Conservation (phyloP, 2,888 invertebrate genomes). For the Apodemia hepburni region DNA sequence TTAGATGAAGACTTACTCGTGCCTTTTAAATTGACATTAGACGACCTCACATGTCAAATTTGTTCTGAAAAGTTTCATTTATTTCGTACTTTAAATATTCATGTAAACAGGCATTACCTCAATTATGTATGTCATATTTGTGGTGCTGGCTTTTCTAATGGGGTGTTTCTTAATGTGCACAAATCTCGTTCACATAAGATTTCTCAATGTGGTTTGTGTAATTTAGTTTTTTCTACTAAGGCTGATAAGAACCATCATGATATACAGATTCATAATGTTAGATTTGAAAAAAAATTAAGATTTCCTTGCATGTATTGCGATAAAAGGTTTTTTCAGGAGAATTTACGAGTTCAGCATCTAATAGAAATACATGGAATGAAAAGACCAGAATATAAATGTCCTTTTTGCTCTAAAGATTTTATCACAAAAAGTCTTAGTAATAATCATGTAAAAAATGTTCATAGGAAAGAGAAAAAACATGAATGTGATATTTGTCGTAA, state of each 20-base stretch:
- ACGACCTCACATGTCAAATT: slow-evolving; percentile 50
- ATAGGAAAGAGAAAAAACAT: slow-evolving; percentile 58
- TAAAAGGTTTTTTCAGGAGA: slow-evolving; percentile 55
- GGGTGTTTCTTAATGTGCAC: slow-evolving; percentile 59
- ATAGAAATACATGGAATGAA: slow-evolving; percentile 50
- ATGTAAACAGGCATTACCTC: slow-evolving; percentile 63
- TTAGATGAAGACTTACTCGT: slow-evolving; percentile 50
- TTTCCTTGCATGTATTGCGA: slow-evolving; percentile 55
- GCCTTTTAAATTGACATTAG: slow-evolving; percentile 53
- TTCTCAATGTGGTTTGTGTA: slow-evolving; percentile 46
- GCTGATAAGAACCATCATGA: slow-evolving; percentile 44
- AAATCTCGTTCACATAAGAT: slow-evolving; percentile 49
- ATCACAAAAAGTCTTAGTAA: slow-evolving; percentile 58
- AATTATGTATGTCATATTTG: slow-evolving; percentile 65
- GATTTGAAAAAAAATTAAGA: slow-evolving; percentile 43
- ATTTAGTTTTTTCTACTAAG: slow-evolving; percentile 40
- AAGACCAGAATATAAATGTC: slow-evolving; percentile 53
- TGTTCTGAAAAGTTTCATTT: slow-evolving; percentile 48
- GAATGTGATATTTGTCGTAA: slow-evolving; percentile 59
- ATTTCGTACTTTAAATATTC: slow-evolving; percentile 59
- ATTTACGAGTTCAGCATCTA: slow-evolving; percentile 45
- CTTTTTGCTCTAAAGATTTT: slow-evolving; percentile 52
- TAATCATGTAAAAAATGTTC: slow-evolving; percentile 60
- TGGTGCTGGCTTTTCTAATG: slow-evolving; percentile 59
- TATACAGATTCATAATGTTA: slow-evolving; percentile 36